phyloP scores from a whole-genome alignment of 2,113 vertebrate species.

The Delphinapterus leucas region DNA sequence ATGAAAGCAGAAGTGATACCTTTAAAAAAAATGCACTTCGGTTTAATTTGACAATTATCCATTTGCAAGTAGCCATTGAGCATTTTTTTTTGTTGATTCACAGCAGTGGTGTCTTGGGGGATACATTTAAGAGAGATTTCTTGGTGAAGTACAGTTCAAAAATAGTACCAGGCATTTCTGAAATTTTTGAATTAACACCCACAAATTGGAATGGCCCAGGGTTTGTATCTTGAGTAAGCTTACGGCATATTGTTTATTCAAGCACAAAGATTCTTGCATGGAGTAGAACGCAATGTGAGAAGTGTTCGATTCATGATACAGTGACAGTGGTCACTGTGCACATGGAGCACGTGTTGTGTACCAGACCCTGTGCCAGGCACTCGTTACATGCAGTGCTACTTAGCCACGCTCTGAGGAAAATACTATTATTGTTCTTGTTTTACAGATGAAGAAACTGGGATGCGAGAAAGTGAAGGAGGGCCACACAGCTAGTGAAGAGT shows the following conservation, averaged over 20 bases:
- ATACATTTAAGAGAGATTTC: neutral
- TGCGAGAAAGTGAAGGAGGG: neutral
- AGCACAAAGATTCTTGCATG: neutral
- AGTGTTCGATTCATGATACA: neutral
- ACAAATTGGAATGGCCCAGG: slow-evolving; percentile 63
- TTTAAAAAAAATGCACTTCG: fast-evolving
- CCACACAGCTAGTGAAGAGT: neutral
- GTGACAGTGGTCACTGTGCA: fast-evolving
- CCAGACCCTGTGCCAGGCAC: neutral
- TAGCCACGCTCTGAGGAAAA: neutral
- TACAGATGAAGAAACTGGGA: neutral
- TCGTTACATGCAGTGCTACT: fast-evolving
- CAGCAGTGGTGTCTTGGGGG: neutral
- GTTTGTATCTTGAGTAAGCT: slow-evolving; percentile 40
- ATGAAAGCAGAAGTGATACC: neutral
- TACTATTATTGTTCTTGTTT: fast-evolving
- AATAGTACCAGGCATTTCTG: slow-evolving; percentile 43
- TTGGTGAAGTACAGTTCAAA: slow-evolving; percentile 1
- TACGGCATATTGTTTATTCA: neutral
- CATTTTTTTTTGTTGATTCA: neutral
- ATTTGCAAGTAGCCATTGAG: neutral
- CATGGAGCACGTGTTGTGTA: fast-evolving
- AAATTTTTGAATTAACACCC: slow-evolving; percentile 69
- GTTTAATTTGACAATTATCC: neutral
- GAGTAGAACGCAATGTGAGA: neutral